Percentiles rank a stretch among this genome's conserved stretches.
phyloP scores from a whole-genome alignment of 2,888 invertebrate species.

The Cosmopolites sordidus region DNA sequence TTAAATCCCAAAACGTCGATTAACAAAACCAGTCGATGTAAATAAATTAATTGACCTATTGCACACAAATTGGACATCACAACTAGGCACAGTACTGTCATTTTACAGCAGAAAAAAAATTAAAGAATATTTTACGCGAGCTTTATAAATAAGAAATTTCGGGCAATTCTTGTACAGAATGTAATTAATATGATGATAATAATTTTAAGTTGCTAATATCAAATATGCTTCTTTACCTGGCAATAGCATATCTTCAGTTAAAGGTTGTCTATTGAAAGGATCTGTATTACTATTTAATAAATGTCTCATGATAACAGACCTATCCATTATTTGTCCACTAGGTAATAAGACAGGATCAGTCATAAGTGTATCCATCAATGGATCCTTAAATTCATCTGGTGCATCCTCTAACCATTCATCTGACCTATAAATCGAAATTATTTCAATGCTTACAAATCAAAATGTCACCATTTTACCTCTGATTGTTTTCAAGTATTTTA shows the following conservation, averaged over 20 bases:
- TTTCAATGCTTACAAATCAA: too few species aligned
- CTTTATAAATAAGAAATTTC: too few species aligned
- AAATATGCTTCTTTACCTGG: slow-evolving; percentile 67
- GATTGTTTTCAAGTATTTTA: slow-evolving; percentile 74
- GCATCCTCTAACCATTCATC: slow-evolving; percentile 94
- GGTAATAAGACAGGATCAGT: slow-evolving; percentile 90
- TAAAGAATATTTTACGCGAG: too few species aligned
- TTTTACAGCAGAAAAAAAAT: too few species aligned
- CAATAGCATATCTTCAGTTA: slow-evolving; percentile 89
- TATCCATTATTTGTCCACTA: slow-evolving; percentile 87
- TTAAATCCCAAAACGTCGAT: too few species aligned
- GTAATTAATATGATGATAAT: too few species aligned
- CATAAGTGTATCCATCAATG: slow-evolving; percentile 96
- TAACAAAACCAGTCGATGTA: too few species aligned
- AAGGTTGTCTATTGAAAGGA: slow-evolving; percentile 94
- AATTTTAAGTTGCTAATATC: too few species aligned
- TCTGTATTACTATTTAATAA: slow-evolving; percentile 94
- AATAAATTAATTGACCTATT: too few species aligned
- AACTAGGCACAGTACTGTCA: too few species aligned
- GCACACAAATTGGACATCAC: too few species aligned
- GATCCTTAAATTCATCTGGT: slow-evolving; percentile 94
- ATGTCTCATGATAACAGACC: slow-evolving; percentile 88
- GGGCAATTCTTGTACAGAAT: too few species aligned
- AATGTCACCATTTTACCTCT: slow-evolving; percentile 50
- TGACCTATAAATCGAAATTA: slow-evolving; percentile 42